Evolutionary conservation across 2,797 vertebrate genomes (phyloP), one percentile per base, ranked within the genome.

Genomic region (Triplophysa yarkandensis): DNA sequence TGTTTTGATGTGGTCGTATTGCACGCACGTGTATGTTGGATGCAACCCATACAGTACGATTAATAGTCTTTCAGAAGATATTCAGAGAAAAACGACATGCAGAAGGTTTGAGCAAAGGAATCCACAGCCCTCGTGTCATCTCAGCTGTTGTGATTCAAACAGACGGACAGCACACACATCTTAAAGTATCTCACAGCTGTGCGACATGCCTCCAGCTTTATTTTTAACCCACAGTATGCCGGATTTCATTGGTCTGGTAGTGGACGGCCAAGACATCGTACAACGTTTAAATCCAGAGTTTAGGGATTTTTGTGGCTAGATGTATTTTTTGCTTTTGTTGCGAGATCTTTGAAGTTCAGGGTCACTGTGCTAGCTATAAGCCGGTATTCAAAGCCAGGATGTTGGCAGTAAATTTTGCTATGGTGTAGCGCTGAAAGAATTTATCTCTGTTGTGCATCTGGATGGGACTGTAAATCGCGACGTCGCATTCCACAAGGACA

Each of bases 61-160:
- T n/a, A n/a, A 68, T 77, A 68, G 23, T 14, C 28, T 28, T 55
- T 55, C 78, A 82, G 69, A 25, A 77, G 64, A 81, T 77, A 69
- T 69, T 70, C 43, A 58, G 57, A 65, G 71, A 74, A 39, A 57
- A 64, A 48, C 23, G 6, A 55, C 76, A 32, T 2, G 68, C 77
- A 77, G 76, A 61, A 28, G 41, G 32, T 55, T 73, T 46, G 32
- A 55, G 55, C 57, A 69, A 36, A 77, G 58, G 54, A 74, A 72
- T 28, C 28, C 43, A 36, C 71, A 65, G 61, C 19, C 80, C 75
- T 71, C 86, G 77, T 88, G 90, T 91, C 91, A 88, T 91, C 88
- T 95, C 94, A 95, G 93, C 94, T 96, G 93, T 93, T 92, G 89
- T 77, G 91, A 90, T 94, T 91, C 90, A 90, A 85, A 82, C 48